Evolutionary conservation across 2,797 vertebrate species (phyloP), one percentile per base, ranked within the genome.

Genomic region (Bovichtus diacanthus): DNA sequence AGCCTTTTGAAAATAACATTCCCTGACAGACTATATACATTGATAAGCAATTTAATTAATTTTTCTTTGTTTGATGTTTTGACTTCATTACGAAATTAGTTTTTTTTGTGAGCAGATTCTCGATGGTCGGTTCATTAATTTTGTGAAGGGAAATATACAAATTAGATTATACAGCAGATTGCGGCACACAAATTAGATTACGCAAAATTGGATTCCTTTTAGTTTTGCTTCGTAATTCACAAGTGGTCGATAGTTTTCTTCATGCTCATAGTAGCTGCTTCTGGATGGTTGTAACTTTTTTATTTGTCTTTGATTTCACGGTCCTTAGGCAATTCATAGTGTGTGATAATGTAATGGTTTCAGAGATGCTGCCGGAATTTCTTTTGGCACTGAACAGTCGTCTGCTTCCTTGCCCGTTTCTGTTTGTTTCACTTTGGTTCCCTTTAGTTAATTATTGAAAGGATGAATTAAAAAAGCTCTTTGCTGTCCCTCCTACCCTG

Each of bases 41-140:
- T 93, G 94, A 94, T 94, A 95, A 94, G 93, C 90, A 87, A 90
- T 91, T 90, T 94, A 92, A 95, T 95, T 94, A 91, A 93, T 94
- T 94, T 56, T 85, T 70, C 88, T 92, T 91, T 93, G 93, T 95
- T 94, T 94, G 88, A 92, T 89, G 88, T 90, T 93, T 92, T 88
- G 82, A 92, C 92, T 94, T 93, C 86, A 90, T 95, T 91, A 92
- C 73, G 23, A 86, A 93, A 90, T 85, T 63, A 87, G 76, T 87
- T 91, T 87, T 15, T 70, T 19, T 69, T 66, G 46, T 81, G 68
- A 83, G 74, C 59, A 76, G 29, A 81, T 74, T 74, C 70, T 82
- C 83, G 61, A 89, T 84, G 66, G 84, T 86, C 56, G 73, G 69
- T 84, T 91, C 91, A 92, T 92, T 95, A 89, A 94, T 94, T 94